phyloP scores from a whole-genome alignment of 2,888 invertebrate species.

The Apeira syringaria region DNA sequence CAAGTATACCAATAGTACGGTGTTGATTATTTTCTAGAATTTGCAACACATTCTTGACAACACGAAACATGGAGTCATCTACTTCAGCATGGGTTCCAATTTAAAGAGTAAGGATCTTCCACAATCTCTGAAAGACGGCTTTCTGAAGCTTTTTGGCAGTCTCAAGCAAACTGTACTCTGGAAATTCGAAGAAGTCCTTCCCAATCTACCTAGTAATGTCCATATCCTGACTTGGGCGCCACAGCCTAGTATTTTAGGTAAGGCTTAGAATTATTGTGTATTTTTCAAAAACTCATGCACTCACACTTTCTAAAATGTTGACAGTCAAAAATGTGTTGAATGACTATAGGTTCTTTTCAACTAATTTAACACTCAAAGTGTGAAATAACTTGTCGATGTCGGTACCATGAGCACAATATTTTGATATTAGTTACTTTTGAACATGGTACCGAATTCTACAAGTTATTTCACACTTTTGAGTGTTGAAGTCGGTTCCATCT shows the following conservation, averaged over 20 bases:
- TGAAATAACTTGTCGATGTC: too few relatives aligned
- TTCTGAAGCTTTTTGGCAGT: constrained; percentile 55
- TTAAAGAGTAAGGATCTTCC: constrained; percentile 48
- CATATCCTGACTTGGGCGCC: constrained; percentile 66
- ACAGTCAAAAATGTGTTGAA: too few relatives aligned
- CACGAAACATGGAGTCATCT: constrained; percentile 53
- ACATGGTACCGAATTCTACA: too few relatives aligned
- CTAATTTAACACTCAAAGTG: too few relatives aligned
- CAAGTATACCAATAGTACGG: too few relatives aligned
- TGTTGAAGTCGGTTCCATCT: too few relatives aligned
- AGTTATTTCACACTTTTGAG: too few relatives aligned
- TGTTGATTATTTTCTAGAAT: constrained; percentile 35
- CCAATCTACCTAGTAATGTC: constrained; percentile 58
- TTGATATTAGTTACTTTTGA: too few relatives aligned
- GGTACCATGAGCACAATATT: too few relatives aligned
- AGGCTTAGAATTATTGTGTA: constrained; percentile 8
- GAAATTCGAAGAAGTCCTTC: constrained; percentile 65
- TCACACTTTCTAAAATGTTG: too few relatives aligned
- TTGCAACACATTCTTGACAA: constrained; percentile 49
- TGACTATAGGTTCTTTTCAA: too few relatives aligned
- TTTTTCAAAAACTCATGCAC: too few relatives aligned
- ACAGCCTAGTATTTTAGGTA: constrained; percentile 54
- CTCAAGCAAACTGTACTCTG: constrained; percentile 70
- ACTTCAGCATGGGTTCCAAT: constrained; percentile 62
- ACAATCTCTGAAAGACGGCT: constrained; percentile 33